Conservation (phyloP, 2,888 invertebrate species). For the Pandemis heparana region DNA sequence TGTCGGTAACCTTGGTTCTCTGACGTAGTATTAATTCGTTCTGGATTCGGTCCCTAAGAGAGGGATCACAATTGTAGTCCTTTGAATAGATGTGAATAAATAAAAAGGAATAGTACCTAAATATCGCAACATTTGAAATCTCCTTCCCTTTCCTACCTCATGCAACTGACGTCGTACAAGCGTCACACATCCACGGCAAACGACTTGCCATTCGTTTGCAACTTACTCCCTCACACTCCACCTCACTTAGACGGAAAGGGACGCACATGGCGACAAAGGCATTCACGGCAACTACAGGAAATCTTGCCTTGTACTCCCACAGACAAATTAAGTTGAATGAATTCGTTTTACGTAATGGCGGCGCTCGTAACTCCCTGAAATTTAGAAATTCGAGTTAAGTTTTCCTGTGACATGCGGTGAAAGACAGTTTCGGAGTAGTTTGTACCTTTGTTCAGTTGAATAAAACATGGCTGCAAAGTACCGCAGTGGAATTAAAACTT, state of each 20-base stretch:
- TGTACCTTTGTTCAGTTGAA: not conserved
- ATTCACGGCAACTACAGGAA: conserved; percentile 5
- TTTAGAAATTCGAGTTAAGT: conserved; percentile 1
- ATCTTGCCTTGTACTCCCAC: conserved; percentile 5
- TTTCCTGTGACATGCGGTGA: not conserved
- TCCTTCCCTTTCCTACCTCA: not conserved
- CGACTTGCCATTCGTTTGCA: not conserved
- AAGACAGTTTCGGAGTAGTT: not conserved
- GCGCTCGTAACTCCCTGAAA: not conserved
- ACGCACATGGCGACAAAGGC: not conserved
- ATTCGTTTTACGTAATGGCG: conserved; percentile 13
- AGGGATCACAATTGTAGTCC: too few relatives aligned
- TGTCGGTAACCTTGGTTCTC: too few relatives aligned
- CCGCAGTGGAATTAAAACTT: not conserved
- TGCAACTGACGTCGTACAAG: not conserved
- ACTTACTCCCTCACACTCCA: not conserved
- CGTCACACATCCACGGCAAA: not conserved
- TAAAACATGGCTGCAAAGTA: not conserved
- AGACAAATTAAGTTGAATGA: conserved; percentile 18
- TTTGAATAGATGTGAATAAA: too few relatives aligned
- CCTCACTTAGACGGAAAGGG: not conserved
- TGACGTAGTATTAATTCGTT: too few relatives aligned
- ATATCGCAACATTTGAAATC: not conserved
- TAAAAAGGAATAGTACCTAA: too few relatives aligned
- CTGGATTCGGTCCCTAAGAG: too few relatives aligned